Base-by-base conservation (phyloP, 2,113 vertebrate species). In the Sarotherodon lohbergeri region DNA sequence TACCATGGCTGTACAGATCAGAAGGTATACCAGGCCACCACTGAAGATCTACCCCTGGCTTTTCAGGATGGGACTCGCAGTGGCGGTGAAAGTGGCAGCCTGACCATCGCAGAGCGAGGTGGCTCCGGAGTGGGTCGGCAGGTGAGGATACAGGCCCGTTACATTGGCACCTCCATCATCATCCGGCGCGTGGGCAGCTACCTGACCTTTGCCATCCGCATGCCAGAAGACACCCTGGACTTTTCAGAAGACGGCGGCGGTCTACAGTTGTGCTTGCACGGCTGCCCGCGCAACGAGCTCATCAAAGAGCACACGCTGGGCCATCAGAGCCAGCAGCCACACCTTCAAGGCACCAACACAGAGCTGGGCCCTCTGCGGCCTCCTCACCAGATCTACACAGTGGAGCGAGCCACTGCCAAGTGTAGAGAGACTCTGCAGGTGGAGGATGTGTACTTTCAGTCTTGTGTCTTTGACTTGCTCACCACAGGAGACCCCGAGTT, bases 381-480 rank as follows among this genome's bases (percentile, higher is more conserved):
- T 1, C 95, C 92, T 3, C 95, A 92, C 52, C 96, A 94, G 79
- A 81, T 93, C 86, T 97, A 96, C 94, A 96, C 97, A 3, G 95
- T 97, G 84, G 97, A 97, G 89, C 92, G 92, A 1, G 97, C 97
- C 57, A 96, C 96, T 1, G 95, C 97, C 52, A 96, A 95, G 89
- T 97, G 97, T 84, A 92, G 96, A 71, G 96, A 97, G 91, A 96
- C 94, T 27, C 96, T 97, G 92, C 96, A 97, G 86, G 97, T 97
- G 82, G 97, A 97, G 93, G 97, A 97, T 6, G 95, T 97, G 54
- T 97, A 97, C 94, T 97, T 97, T 83, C 97, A 97, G 91, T 97
- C 97, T n/a, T 97, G 97, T 4, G 97, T 97, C 84, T 97, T 97
- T 86, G 97, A 97, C 91, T 93, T 97, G 85, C 96, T 97, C 76